Conservation (phyloP, 2,797 vertebrate genomes). For the Clarias laeviceps region DNA sequence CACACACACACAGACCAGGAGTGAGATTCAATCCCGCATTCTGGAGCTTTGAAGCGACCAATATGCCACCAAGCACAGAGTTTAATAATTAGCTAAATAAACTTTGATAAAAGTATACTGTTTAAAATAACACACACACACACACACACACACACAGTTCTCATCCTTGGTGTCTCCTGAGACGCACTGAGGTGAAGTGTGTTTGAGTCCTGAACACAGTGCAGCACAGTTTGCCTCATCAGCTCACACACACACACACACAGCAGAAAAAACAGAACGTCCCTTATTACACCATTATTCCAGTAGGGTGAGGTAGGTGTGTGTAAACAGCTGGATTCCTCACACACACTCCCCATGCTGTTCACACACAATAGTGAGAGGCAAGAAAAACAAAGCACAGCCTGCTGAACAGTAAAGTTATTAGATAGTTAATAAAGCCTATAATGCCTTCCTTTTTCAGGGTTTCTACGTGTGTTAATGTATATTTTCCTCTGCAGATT, state of each 20-base stretch:
- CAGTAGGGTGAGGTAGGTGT: not conserved
- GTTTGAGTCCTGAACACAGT: not conserved
- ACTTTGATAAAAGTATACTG: too few species aligned
- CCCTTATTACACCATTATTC: conserved; percentile 39
- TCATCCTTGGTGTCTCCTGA: not conserved
- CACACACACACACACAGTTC: too few species aligned
- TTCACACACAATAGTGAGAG: not conserved
- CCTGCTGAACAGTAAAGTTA: not conserved
- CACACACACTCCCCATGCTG: not conserved
- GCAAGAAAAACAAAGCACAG: not conserved
- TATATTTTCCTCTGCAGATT: too few species aligned
- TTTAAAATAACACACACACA: too few species aligned
- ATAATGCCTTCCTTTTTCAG: not conserved
- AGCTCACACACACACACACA: not conserved
- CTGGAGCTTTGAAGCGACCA: too few species aligned
- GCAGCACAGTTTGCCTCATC: not conserved
- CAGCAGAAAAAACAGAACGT: conserved; percentile 25
- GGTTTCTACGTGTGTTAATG: not conserved
- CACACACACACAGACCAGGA: too few species aligned
- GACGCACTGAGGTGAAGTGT: not conserved
- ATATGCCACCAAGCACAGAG: too few species aligned
- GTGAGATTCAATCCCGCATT: too few species aligned
- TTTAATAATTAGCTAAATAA: too few species aligned
- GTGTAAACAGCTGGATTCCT: too few species aligned
- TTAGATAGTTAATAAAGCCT: not conserved